Evolutionary conservation across 2,113 vertebrate genomes (phyloP).

Genomic region (Malurus elegans): DNA sequence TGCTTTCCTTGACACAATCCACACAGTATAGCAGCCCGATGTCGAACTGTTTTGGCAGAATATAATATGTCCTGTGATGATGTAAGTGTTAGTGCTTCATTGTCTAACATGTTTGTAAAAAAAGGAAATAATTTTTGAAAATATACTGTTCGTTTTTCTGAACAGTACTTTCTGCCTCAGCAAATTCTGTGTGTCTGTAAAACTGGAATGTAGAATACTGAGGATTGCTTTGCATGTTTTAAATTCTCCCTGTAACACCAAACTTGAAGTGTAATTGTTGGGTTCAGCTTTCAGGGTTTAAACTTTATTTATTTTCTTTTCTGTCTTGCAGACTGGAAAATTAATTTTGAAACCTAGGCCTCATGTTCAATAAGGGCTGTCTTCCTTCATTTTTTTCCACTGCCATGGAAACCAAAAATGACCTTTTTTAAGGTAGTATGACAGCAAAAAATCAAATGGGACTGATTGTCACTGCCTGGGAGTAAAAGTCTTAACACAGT

Average conservation of each 20-base stretch:
- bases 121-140: background rate
- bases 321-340: constrained; percentile 89
- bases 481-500: constrained; percentile 52
- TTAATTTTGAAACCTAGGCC: constrained; percentile 96
- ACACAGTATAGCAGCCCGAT: constrained; percentile 93
- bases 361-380: constrained; percentile 85
- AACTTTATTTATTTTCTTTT: background rate
- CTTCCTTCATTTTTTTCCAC: constrained; percentile 48
- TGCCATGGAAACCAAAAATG: constrained; percentile 61
- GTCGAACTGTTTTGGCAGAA: constrained; percentile 95
- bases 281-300: background rate
- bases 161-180: background rate
- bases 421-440: constrained; percentile 58
- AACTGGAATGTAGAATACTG: background rate
- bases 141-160: background rate
- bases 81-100: constrained; percentile 76
- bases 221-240: background rate
- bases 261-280: background rate
- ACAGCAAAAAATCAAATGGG: constrained; percentile 57
- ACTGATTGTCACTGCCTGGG: constrained; percentile 47
- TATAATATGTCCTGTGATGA: constrained; percentile 99
- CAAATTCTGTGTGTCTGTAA: background rate
- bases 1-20: constrained; percentile 74
- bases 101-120: background rate
- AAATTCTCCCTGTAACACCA: background rate